Evolutionary conservation across 2,797 vertebrate species (phyloP), one percentile per base, ranked within the genome.

Genomic region (Cyprinella venusta): DNA sequence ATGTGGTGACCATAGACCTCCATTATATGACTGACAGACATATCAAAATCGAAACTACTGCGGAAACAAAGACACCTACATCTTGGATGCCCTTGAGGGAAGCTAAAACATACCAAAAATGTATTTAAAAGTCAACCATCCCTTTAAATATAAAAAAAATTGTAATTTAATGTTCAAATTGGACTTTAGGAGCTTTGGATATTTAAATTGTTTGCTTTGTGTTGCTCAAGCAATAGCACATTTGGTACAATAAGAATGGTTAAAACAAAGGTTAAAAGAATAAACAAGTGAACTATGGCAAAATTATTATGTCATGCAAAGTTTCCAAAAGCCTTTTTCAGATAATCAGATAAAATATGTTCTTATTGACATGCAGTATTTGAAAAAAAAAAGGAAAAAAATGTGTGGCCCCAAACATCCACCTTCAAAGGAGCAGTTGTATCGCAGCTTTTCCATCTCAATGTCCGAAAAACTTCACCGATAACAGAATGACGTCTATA

Each of bases 401-500:
- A 86, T 68, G 65, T 72, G 68, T 76, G 84, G 86, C 72, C 70
- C 40, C 4, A 30, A 71, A 71, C 59, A 67, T 78, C 56, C 26
- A 79, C 74, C 48, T 56, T 65, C 45, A 33, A 52, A 78, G 24
- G 76, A 71, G 48, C 30, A n/a, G 71, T 8, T n/a, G 19, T 40
- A 63, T 59, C 52, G 18, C 15, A 68, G 56, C 72, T 72, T 69
- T 80, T 79, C 65, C 70, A 72, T 40, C 67, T 67, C 52, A 68
- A 68, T 33, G 48, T 68, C n/a, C 48, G 6, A 54, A 54, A 74
- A 72, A 45, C 42, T 6, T 38, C 6, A 78, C 16, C 3, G 56
- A 69, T 36, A 45, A 85, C 64, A 36, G 30, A 72, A 61, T 71
- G 26, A 16, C 9, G 24, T 65, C 16, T 75, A 40, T 33, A 79